phyloP scores from a whole-genome alignment of 1,140 invertebrate genomes.

The Lepidotrigona ventralis region DNA sequence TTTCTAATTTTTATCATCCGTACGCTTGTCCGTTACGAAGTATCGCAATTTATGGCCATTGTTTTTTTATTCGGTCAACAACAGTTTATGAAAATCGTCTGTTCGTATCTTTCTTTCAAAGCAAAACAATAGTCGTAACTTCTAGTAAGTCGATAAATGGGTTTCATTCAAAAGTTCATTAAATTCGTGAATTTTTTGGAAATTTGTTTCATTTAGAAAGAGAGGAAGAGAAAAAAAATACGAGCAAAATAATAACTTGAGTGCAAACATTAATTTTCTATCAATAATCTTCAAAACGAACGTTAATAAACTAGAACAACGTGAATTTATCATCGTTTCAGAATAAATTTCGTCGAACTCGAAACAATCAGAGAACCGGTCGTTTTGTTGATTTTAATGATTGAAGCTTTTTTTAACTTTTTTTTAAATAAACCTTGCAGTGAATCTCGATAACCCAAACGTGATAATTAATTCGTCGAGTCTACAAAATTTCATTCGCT shows the following conservation, averaged over 20 bases:
- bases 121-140: neutral
- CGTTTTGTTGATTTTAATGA: no score
- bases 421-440: no score
- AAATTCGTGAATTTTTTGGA: neutral
- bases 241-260: neutral
- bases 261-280: no score
- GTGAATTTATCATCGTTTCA: no score
- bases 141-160: neutral
- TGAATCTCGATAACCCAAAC: no score
- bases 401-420: no score
- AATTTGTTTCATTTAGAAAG: neutral
- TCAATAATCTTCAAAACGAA: no score
- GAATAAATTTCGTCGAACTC: no score
- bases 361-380: no score
- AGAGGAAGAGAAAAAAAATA: neutral
- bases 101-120: neutral
- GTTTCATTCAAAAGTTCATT: neutral
- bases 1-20: neutral
- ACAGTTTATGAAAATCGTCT: neutral
- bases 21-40: neutral
- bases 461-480: no score
- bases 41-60: neutral
- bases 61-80: neutral
- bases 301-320: no score
- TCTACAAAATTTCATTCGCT: no score